A percentile compares a stretch with the other conserved stretches of the same genome.
Evolutionary conservation across 2,113 vertebrate species (phyloP).

Genomic region (Saccopteryx bilineata): DNA sequence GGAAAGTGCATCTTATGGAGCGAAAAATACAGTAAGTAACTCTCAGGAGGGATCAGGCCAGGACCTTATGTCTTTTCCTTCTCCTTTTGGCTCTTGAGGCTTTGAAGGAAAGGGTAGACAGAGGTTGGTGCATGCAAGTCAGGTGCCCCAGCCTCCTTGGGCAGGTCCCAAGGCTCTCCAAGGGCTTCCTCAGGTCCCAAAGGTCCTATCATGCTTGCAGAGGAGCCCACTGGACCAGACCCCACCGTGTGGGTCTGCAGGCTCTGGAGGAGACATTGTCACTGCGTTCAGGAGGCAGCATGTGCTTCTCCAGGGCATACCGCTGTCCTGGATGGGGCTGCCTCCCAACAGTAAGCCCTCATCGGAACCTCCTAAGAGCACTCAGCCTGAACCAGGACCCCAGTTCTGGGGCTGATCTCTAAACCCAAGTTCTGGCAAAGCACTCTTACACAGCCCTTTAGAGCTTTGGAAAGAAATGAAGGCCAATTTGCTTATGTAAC

Average conservation of each 20-base stretch:
- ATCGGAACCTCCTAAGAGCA: not conserved
- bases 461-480: not conserved
- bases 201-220: not conserved
- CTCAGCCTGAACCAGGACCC: not conserved
- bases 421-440: not conserved
- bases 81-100: slow-evolving; percentile 16
- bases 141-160: not conserved
- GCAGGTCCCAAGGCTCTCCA: not conserved
- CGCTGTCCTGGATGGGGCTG: not conserved
- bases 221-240: not conserved
- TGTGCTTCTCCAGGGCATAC: not conserved
- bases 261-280: not conserved
- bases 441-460: not conserved
- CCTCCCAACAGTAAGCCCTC: not conserved
- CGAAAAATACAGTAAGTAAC: slow-evolving; percentile 37
- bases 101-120: not conserved
- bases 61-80: slow-evolving; percentile 39
- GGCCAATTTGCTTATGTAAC: not conserved
- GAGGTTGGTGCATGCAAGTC: not conserved
- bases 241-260: not conserved
- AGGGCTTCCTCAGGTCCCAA: not conserved
- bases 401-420: not conserved
- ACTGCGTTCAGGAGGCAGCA: not conserved
- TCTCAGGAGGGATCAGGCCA: slow-evolving; percentile 3
- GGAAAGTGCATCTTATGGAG: no score